Evolutionary conservation across 2,113 vertebrate genomes (phyloP).

Genomic region (Andinoacara biseriatus): DNA sequence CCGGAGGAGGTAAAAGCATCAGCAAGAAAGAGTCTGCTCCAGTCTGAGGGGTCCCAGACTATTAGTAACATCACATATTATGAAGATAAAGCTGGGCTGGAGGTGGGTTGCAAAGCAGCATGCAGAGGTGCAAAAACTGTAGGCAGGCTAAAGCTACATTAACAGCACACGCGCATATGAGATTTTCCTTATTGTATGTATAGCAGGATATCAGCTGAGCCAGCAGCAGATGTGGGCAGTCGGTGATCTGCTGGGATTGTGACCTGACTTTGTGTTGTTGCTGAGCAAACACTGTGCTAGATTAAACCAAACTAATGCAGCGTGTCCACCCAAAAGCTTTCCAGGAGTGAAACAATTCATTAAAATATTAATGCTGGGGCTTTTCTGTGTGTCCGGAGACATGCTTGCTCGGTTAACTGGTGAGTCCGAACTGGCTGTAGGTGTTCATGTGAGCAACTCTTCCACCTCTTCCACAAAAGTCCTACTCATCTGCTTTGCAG

Average conservation of each 20-base stretch:
- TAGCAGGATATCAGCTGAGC: background rate
- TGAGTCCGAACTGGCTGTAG: background rate
- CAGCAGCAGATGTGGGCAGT: background rate
- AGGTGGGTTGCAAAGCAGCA: constrained; percentile 3
- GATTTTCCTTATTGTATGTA: background rate
- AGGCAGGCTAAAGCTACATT: background rate
- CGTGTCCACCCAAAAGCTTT: too few relatives aligned
- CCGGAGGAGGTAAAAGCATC: background rate
- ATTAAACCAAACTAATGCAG: background rate
- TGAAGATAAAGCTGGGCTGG: background rate
- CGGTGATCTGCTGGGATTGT: background rate
- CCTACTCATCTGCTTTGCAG: too few relatives aligned
- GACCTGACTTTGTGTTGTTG: background rate
- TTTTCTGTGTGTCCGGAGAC: too few relatives aligned
- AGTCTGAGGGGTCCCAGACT: too few relatives aligned
- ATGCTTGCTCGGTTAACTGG: too few relatives aligned
- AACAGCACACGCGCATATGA: background rate
- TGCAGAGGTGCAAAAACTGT: background rate
- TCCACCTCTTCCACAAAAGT: too few relatives aligned
- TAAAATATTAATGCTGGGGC: too few relatives aligned
- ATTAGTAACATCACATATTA: background rate
- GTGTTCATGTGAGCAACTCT: background rate
- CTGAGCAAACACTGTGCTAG: background rate
- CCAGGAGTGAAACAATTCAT: too few relatives aligned
- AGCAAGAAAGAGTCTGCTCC: background rate